Evolutionary conservation across 2,888 invertebrate species (phyloP), one percentile per base, ranked within the genome.

Genomic region (Xestia rhomboidea): DNA sequence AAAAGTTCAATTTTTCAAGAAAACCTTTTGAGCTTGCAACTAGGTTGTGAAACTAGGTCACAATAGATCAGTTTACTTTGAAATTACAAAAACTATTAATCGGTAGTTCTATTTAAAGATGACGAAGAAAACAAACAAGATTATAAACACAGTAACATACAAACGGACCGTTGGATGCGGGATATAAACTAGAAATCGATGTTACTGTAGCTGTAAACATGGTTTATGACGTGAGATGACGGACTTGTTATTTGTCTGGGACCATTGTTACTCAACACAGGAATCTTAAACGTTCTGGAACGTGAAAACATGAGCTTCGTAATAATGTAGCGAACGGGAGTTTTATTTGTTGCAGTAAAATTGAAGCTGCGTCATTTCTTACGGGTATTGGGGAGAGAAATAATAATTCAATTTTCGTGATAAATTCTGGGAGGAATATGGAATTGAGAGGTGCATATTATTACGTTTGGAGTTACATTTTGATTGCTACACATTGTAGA

Each of bases 211-310:
- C 90, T 86, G 83, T 93, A 94, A 94, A 92, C 90, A 86, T 76
- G 83, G 87, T 94, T 94, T 94, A 94, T 93, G 93, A 91, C 86
- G 90, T 90, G 91, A 89, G 87, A 92, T 92, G 92, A 92, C 89
- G 90, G 87, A 90, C 89, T 91, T 85, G 90, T 90, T 91, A 90
- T 92, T 92, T 86, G 76, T 88, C 86, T 83, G 82, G 76, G 74
- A 87, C 86, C 87, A 85, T 87, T 85, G 81, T 82, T 82, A 77
- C 84, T 85, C 85, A 79, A 86, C 90, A 89, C 90, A 91, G 88
- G 79, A 85, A 86, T 82, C 85, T 88, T 89, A 87, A 90, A 89
- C 81, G 85, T 85, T 77, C 73, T 79, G 76, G 83, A 87, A 86
- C 70, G 41, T 71, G 38, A 77, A 83, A 77, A 76, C 62, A 78